Base-by-base conservation (phyloP, 1,140 invertebrate genomes). In the Drosophila pruinosa region DNA sequence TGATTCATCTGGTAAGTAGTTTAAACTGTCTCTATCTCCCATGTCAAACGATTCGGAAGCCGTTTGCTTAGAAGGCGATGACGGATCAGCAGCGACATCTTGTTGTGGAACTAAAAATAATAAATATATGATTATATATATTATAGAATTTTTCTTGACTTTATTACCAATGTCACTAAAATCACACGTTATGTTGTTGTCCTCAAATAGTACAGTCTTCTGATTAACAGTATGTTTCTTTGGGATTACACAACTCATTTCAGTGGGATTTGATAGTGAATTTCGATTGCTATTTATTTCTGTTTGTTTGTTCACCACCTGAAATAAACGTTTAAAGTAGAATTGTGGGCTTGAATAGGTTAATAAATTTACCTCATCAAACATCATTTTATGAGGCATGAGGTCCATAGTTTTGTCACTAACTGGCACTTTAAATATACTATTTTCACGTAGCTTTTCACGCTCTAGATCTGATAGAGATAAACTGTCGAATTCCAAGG, bases 371-470 rank as follows among this genome's bases (percentile, higher is more conserved):
- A 72, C 69, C 52, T 24, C 15, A 14, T 54, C 34, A 43, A 24
- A 26, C 1, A 31, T 2, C 34, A 69, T 26, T 19, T 12, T 39
- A 2, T 28, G n/a, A 12, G 63, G 82, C 38, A 85, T 38, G 0
- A 85, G 58, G 41, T 85, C 82, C 6, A 81, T 41, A 4, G 81
- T 85, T 26, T 77, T 85, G 7, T 85, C 81, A 58, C 50, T 4
- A 19, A 12, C 10, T 39, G 56, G 10, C 4, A 2, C 26, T 56
- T 12, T 47, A 50, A 10, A 63, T 2, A 10, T 43, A 17, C 52
- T 59, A 41, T 48, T 65, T 56, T 41, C 47, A 6, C 47, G 56
- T 28, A 85, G 14, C 24, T 50, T 62, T 1, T 43, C 48, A 0
- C 57, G 77, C n/a, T 71, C 78, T 12, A 43, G 19, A 3, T 36